phyloP scores from a whole-genome alignment of 2,113 vertebrate species.

The Takifugu flavidus region DNA sequence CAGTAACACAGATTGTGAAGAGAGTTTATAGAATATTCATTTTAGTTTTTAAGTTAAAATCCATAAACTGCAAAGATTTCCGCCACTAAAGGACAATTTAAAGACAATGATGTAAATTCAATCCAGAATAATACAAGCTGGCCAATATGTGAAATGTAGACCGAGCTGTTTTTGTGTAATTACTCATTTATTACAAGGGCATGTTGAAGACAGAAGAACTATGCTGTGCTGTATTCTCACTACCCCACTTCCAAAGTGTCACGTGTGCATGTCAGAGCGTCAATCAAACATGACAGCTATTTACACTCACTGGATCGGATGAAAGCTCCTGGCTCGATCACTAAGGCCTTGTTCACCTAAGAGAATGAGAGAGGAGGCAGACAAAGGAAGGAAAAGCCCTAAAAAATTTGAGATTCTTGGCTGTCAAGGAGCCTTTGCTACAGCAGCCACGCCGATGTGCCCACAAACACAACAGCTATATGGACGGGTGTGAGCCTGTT shows the following conservation, averaged over 20 bases:
- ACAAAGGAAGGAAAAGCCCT: constrained; percentile 61
- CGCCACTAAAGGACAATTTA: neutral
- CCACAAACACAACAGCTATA: constrained; percentile 16
- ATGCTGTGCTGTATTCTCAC: constrained; percentile 30
- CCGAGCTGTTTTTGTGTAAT: constrained; percentile 36
- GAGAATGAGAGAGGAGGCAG: constrained; percentile 61
- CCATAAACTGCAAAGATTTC: constrained; percentile 6
- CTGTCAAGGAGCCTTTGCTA: constrained; percentile 58
- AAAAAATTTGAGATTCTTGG: constrained; percentile 60
- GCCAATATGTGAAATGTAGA: no score
- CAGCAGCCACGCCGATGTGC: constrained; percentile 32
- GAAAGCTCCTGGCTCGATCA: constrained; percentile 64
- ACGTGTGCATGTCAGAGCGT: constrained; percentile 62
- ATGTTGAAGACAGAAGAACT: constrained; percentile 33
- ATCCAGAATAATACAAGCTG: neutral
- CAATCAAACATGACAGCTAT: constrained; percentile 79
- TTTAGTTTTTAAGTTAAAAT: neutral
- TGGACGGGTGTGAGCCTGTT: constrained; percentile 9
- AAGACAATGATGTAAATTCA: neutral
- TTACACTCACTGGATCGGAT: constrained; percentile 72
- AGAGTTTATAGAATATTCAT: constrained; percentile 1
- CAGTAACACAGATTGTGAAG: neutral
- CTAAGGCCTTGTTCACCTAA: constrained; percentile 63
- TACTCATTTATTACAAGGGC: constrained; percentile 52
- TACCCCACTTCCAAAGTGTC: constrained; percentile 41